Evolutionary conservation across 1,140 invertebrate genomes (phyloP).

Genomic region (Cotesia glomerata): DNA sequence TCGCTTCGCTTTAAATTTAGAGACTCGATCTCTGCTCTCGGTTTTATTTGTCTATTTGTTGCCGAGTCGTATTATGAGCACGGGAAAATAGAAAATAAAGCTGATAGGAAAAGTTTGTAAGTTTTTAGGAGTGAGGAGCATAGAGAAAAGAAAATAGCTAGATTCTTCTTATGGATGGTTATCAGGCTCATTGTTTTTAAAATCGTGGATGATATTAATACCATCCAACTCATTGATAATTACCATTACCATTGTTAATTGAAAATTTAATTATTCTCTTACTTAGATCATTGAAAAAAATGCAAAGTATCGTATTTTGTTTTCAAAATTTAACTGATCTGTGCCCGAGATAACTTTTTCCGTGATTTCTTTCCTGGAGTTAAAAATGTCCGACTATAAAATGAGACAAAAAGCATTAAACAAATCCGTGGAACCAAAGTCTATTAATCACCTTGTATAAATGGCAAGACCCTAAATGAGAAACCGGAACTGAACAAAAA

Average conservation of each 20-base stretch:
- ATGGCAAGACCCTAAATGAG: slow-evolving; percentile 22
- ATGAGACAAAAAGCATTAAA: slow-evolving; percentile 12
- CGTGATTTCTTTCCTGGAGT: not conserved
- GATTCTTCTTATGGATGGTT: no score
- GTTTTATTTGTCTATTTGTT: not conserved
- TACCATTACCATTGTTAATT: no score
- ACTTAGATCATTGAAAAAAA: no score
- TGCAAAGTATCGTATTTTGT: no score
- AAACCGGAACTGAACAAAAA: slow-evolving; percentile 25
- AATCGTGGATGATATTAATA: no score
- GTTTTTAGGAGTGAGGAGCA: no score
- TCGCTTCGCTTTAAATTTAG: not conserved
- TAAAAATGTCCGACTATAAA: not conserved
- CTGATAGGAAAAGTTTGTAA: not conserved
- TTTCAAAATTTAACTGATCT: no score
- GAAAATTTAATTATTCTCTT: no score
- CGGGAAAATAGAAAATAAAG: not conserved
- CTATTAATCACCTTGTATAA: slow-evolving; percentile 24
- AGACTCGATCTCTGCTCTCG: not conserved
- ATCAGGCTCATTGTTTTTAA: no score
- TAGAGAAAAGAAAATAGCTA: no score
- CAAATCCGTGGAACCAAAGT: slow-evolving; percentile 8
- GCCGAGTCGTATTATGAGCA: not conserved
- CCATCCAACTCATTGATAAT: no score
- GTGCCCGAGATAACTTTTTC: no score